These are phyloP conservation scores for Aphidius gifuensis DNA, from an alignment of 1,140 invertebrate species.

Conservation along the genomic window DNA sequence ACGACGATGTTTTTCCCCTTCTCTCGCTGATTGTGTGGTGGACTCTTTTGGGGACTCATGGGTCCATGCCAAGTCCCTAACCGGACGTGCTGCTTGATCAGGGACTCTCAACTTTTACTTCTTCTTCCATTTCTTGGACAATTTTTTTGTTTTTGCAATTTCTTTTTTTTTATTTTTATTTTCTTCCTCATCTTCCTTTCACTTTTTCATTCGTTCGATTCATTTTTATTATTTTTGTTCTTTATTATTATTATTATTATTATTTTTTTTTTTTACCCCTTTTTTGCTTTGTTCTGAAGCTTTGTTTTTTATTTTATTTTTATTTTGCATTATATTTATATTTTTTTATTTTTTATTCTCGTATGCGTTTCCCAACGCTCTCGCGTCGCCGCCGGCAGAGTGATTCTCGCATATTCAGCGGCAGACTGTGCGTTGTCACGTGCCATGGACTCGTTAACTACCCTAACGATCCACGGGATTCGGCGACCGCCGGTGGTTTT, in stretches of 20 bases:
- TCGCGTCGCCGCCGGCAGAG: constrained; percentile 24
- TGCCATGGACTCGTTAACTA: constrained; percentile 47
- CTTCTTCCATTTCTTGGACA: no score
- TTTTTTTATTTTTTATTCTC: constrained; percentile 7
- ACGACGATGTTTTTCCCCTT: no score
- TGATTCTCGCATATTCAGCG: constrained; percentile 25
- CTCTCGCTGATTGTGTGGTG: no score
- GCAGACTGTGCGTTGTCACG: constrained; percentile 34
- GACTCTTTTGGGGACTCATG: constrained; percentile 18
- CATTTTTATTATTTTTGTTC: no score
- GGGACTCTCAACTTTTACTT: constrained; percentile 32
- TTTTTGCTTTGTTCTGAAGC: no score
- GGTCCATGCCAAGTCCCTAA: constrained; percentile 27
- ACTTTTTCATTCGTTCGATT: no score
- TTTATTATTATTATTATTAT: no score
- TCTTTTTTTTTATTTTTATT: not conserved
- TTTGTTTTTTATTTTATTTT: no score
- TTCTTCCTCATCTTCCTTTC: not conserved
- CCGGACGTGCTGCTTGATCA: constrained; percentile 39
- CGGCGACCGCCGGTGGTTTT: constrained; percentile 35
- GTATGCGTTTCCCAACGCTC: constrained; percentile 6
- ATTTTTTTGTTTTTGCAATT: no score
- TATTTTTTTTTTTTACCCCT: no score
- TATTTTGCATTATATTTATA: not conserved
- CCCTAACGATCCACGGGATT: constrained; percentile 44